phyloP scores from a whole-genome alignment of 2,797 vertebrate species.

The Hephaestus fuliginosus region DNA sequence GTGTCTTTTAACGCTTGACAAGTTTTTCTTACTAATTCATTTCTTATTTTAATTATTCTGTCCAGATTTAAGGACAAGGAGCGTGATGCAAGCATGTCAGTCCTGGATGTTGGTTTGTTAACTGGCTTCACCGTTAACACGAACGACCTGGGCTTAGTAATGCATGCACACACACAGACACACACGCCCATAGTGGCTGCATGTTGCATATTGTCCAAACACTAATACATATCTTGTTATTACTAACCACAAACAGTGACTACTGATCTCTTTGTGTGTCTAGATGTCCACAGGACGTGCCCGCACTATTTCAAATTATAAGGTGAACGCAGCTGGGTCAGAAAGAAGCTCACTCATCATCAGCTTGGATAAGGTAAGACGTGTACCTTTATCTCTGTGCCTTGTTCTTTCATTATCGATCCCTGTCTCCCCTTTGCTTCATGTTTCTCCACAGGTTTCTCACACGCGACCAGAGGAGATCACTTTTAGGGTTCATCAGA shows the following conservation, averaged over 20 bases:
- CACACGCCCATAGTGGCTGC: not conserved
- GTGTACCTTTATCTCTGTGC: too few relatives aligned
- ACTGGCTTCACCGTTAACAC: conserved; percentile 87
- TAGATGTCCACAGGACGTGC: conserved; percentile 67
- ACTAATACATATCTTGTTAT: too few relatives aligned
- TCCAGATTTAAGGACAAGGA: conserved; percentile 72
- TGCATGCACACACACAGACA: conserved; percentile 4
- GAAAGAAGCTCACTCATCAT: conserved; percentile 85
- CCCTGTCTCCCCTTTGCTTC: not conserved
- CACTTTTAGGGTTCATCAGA: conserved; percentile 63
- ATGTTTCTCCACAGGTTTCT: conserved; percentile 57
- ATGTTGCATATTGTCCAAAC: too few relatives aligned
- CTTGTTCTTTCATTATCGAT: not conserved
- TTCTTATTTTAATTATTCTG: not conserved
- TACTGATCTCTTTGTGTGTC: too few relatives aligned
- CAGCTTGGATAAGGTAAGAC: conserved; percentile 87
- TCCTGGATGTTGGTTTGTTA: conserved; percentile 89
- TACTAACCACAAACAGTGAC: too few relatives aligned
- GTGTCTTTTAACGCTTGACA: too few relatives aligned
- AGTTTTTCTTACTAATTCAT: too few relatives aligned
- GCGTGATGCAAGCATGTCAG: conserved; percentile 83
- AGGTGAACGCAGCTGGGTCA: conserved; percentile 71
- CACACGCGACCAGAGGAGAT: conserved; percentile 62
- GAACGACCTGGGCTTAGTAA: conserved; percentile 85
- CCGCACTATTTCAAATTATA: conserved; percentile 84